Conservation (phyloP, 2,113 vertebrate species). For the Romanogobio albipinnatus region DNA sequence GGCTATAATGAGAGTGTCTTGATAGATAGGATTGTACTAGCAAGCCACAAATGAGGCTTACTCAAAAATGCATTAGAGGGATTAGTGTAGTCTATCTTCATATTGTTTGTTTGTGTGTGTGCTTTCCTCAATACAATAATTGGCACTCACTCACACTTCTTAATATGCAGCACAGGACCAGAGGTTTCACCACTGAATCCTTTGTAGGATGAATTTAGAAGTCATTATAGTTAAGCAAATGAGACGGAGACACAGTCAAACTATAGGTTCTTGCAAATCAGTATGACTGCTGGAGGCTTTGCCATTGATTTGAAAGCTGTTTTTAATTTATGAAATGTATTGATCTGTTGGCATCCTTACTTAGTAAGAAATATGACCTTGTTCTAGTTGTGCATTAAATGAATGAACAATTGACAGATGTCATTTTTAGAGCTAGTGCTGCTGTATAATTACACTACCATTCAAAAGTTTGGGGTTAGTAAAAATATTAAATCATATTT, state of each 20-base stretch:
- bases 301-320: not conserved
- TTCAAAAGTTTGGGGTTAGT: not conserved
- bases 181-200: slow-evolving; percentile 3
- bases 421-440: not conserved
- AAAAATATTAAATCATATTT: too few relatives aligned
- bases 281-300: slow-evolving; percentile 6
- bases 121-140: slow-evolving; percentile 22
- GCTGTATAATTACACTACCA: not conserved
- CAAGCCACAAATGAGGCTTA: slow-evolving; percentile 62
- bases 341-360: not conserved
- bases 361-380: not conserved
- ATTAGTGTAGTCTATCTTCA: slow-evolving; percentile 73
- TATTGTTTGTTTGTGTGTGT: slow-evolving; percentile 67
- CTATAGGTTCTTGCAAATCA: not conserved
- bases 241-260: not conserved
- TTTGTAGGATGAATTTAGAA: not conserved
- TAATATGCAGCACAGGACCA: not conserved
- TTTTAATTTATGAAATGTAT: not conserved
- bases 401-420: not conserved
- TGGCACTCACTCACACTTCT: not conserved
- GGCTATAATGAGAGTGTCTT: slow-evolving; percentile 62
- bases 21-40: slow-evolving; percentile 68
- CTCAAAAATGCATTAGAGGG: slow-evolving; percentile 69
- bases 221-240: not conserved
- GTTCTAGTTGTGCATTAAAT: not conserved